A percentile compares a stretch with the other conserved stretches of the same genome.
Evolutionary conservation across 2,797 vertebrate species (phyloP).

Genomic region (Ctenopoma multispine): DNA sequence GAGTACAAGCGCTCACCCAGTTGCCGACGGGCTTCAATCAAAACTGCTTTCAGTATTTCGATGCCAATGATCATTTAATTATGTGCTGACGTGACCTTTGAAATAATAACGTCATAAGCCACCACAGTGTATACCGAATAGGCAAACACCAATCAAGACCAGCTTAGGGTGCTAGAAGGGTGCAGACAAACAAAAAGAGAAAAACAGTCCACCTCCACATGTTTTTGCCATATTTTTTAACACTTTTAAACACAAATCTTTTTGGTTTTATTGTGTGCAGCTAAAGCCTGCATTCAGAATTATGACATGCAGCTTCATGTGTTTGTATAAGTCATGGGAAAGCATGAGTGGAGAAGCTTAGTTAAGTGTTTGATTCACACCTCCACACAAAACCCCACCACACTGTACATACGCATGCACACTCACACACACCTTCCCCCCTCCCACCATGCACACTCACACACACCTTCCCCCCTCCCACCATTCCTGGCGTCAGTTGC

Average conservation of each 20-base stretch:
- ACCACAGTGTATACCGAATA: slow-evolving; percentile 32
- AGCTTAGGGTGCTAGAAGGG: slow-evolving; percentile 17
- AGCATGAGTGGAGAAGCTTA: slow-evolving; percentile 53
- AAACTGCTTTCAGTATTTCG: slow-evolving; percentile 20
- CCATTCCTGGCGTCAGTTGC: slow-evolving; percentile 55
- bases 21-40: slow-evolving; percentile 25
- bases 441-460: slow-evolving; percentile 30
- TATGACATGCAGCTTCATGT: slow-evolving; percentile 25
- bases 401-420: background rate
- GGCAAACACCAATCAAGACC: slow-evolving; percentile 50
- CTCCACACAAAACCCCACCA: slow-evolving; percentile 33
- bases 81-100: slow-evolving; percentile 5
- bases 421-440: slow-evolving; percentile 37
- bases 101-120: slow-evolving; percentile 21
- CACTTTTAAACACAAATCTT: background rate
- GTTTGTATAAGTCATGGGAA: slow-evolving; percentile 41
- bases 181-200: slow-evolving; percentile 33
- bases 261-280: background rate
- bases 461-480: slow-evolving; percentile 52
- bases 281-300: background rate
- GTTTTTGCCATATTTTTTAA: background rate
- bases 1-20: background rate
- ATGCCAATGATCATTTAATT: slow-evolving; percentile 28
- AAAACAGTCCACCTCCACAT: slow-evolving; percentile 23
- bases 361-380: slow-evolving; percentile 67